Evolutionary conservation across 2,888 invertebrate genomes (phyloP).

Genomic region (Pyrrhia umbra): DNA sequence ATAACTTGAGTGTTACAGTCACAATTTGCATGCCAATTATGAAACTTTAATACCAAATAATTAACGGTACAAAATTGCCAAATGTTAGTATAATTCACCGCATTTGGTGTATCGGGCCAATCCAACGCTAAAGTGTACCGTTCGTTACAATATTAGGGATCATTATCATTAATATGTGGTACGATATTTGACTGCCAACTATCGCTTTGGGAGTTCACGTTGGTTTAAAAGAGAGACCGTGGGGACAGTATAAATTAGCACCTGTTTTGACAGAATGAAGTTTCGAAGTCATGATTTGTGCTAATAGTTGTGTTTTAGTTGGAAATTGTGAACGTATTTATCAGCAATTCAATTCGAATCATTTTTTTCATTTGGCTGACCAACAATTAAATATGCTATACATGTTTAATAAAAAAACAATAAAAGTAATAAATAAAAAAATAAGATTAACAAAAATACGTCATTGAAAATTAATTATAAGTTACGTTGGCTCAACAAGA

Average conservation of each 20-base stretch:
- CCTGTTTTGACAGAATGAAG: conserved; percentile 11
- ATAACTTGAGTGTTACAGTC: conserved; percentile 39
- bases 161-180: conserved; percentile 53
- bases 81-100: conserved; percentile 61
- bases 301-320: background rate
- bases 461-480: background rate
- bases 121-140: conserved; percentile 40
- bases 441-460: background rate
- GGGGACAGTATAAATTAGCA: conserved; percentile 32
- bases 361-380: no score
- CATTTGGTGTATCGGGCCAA: conserved; percentile 57
- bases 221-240: conserved; percentile 16
- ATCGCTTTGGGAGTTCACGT: conserved; percentile 35
- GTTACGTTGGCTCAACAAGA: background rate
- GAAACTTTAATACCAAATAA: conserved; percentile 58
- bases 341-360: no score
- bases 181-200: conserved; percentile 56
- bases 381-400: no score
- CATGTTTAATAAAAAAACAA: no score
- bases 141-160: conserved; percentile 54
- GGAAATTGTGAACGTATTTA: background rate
- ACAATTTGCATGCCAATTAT: conserved; percentile 31
- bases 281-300: background rate
- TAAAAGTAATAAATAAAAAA: background rate
- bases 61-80: conserved; percentile 55